A percentile compares a stretch with the other conserved stretches of the same genome.
Evolutionary conservation across 2,888 invertebrate species (phyloP).

Genomic region (Ochlodes sylvanus): DNA sequence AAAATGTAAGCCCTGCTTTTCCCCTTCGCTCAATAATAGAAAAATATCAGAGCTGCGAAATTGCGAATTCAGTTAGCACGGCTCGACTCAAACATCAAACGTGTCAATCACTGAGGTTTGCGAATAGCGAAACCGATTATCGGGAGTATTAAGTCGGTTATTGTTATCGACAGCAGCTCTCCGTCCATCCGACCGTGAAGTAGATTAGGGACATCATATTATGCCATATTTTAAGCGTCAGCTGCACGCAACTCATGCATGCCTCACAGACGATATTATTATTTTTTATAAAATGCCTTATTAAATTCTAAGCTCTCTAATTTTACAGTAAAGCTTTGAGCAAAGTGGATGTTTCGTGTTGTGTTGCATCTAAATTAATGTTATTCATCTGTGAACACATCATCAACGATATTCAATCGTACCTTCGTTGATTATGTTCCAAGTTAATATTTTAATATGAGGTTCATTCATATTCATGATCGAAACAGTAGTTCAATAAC

Average conservation of each 20-base stretch:
- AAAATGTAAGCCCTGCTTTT: constrained; percentile 37
- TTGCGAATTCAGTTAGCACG: constrained; percentile 61
- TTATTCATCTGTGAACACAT: no score
- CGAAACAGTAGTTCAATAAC: no score
- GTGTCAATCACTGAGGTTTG: constrained; percentile 83
- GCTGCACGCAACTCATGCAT: constrained; percentile 77
- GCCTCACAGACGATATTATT: constrained; percentile 55
- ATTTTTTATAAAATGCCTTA: constrained; percentile 61
- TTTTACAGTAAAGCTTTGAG: constrained; percentile 41
- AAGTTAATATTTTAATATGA: no score
- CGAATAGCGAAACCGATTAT: constrained; percentile 84
- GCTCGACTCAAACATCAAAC: constrained; percentile 73
- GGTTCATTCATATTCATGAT: no score
- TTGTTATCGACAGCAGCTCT: constrained; percentile 80
- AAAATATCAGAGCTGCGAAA: constrained; percentile 56
- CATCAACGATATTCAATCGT: no score
- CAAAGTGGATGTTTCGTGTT: background rate
- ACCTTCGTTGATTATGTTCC: no score
- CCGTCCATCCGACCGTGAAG: constrained; percentile 76
- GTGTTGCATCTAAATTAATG: no score
- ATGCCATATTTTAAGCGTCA: constrained; percentile 81
- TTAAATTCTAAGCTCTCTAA: constrained; percentile 49
- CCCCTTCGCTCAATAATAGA: constrained; percentile 50
- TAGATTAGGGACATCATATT: constrained; percentile 84
- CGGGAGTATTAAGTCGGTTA: constrained; percentile 83